A percentile compares a stretch with the other conserved stretches of the same genome.
These are phyloP conservation scores for Scaptomyza montana DNA, from an alignment of 1,140 invertebrate species.

Conservation along the genomic window DNA sequence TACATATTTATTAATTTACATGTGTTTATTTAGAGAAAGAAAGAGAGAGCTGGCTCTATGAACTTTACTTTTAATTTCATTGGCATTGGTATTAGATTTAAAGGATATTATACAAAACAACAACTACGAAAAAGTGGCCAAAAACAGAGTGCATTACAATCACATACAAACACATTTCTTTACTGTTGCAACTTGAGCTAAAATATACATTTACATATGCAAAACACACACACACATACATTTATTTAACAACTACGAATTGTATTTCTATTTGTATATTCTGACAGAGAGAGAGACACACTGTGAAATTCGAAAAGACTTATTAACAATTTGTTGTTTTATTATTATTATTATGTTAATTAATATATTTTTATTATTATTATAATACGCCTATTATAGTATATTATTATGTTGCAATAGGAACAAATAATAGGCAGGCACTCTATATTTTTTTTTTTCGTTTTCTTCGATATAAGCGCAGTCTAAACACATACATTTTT, in stretches of 20 bases:
- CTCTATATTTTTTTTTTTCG: slow-evolving; percentile 14
- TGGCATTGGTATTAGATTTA: slow-evolving; percentile 15
- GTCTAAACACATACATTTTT: slow-evolving; percentile 2
- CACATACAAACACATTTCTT: slow-evolving; percentile 32
- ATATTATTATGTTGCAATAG: slow-evolving; percentile 32
- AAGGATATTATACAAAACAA: not conserved
- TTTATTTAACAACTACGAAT: slow-evolving; percentile 25
- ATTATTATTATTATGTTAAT: slow-evolving; percentile 42
- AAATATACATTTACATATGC: too few species aligned
- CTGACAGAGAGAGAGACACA: slow-evolving; percentile 74
- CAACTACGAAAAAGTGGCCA: not conserved
- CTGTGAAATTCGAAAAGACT: slow-evolving; percentile 82
- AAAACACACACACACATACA: not conserved
- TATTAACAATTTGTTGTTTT: slow-evolving; percentile 78
- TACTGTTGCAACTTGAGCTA: slow-evolving; percentile 51
- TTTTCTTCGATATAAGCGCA: slow-evolving; percentile 28
- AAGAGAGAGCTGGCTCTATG: slow-evolving; percentile 8
- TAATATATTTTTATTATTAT: slow-evolving; percentile 13
- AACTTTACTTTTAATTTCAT: slow-evolving; percentile 15
- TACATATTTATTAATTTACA: slow-evolving; percentile 26
- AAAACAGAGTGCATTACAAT: slow-evolving; percentile 15
- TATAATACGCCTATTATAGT: slow-evolving; percentile 13
- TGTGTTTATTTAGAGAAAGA: slow-evolving; percentile 21
- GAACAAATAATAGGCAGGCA: slow-evolving; percentile 34
- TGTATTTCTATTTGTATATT: slow-evolving; percentile 61